A percentile compares a stretch with the other conserved stretches of the same genome.
phyloP scores from a whole-genome alignment of 92 coral and sea anemone species.

The Micromussa lordhowensis region DNA sequence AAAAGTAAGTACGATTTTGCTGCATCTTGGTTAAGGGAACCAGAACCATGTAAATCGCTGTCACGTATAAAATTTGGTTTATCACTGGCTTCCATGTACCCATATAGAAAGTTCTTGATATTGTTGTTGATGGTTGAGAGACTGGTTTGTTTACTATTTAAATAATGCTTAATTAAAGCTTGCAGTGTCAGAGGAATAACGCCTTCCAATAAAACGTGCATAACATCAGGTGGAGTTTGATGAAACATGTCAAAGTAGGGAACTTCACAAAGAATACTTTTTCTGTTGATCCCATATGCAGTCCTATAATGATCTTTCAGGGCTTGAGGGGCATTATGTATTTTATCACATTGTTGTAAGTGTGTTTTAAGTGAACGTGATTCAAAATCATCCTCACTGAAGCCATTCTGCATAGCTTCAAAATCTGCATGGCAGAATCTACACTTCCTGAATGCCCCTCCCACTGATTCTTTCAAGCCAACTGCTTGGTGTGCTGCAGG shows the following conservation, averaged over 20 bases:
- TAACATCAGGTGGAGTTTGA: constrained; percentile 71
- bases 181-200: constrained; percentile 67
- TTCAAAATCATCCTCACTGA: constrained; percentile 57
- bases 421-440: constrained; percentile 52
- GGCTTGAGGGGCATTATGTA: constrained; percentile 12
- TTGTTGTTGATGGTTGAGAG: constrained; percentile 46
- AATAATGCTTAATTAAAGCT: constrained; percentile 42
- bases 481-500: constrained; percentile 53
- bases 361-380: constrained; percentile 41
- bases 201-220: constrained; percentile 75
- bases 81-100: constrained; percentile 52
- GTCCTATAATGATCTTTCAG: constrained; percentile 54
- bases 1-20: neutral
- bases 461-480: constrained; percentile 62
- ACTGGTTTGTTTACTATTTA: constrained; percentile 38
- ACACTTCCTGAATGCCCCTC: constrained; percentile 47
- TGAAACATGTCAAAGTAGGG: constrained; percentile 62
- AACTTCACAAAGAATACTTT: constrained; percentile 52
- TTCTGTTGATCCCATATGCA: constrained; percentile 64
- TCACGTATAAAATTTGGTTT: constrained; percentile 41
- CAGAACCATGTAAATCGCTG: neutral
- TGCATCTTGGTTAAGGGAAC: constrained; percentile 17
- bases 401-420: constrained; percentile 39
- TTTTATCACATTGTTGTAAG: constrained; percentile 29
- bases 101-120: constrained; percentile 45